Evolutionary conservation across 2,113 vertebrate genomes (phyloP).

Genomic region (Melanocharis versteri): DNA sequence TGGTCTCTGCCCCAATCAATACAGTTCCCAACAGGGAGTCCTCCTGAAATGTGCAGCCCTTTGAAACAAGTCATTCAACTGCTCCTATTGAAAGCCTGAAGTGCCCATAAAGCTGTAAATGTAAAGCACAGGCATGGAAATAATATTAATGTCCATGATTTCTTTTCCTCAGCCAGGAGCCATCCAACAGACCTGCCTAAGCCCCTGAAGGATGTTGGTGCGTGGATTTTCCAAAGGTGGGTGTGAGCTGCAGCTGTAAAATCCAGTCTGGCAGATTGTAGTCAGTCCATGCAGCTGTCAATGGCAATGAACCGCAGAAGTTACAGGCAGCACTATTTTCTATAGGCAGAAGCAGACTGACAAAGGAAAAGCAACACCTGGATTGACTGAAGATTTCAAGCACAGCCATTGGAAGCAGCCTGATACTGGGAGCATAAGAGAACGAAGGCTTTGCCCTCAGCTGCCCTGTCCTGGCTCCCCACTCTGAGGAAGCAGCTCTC

Average conservation of each 20-base stretch:
- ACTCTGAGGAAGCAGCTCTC: background rate
- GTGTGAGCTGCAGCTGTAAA: background rate
- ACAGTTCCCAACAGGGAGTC: background rate
- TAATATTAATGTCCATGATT: background rate
- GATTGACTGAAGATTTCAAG: background rate
- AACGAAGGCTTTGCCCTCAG: rapidly evolving
- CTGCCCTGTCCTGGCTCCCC: background rate
- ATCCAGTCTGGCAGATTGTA: background rate
- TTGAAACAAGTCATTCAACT: rapidly evolving
- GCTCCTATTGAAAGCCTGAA: background rate
- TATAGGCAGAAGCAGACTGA: background rate
- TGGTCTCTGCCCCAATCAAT: background rate
- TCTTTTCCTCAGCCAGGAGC: background rate
- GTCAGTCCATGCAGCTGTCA: background rate
- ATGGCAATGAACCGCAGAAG: background rate
- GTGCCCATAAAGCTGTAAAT: background rate
- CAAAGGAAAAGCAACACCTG: background rate
- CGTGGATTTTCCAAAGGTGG: background rate
- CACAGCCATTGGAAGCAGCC: background rate
- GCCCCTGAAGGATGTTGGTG: background rate
- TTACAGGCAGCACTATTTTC: background rate
- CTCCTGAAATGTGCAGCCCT: background rate
- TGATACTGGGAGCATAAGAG: background rate
- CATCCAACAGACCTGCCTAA: background rate
- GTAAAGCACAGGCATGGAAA: rapidly evolving